These are phyloP conservation scores for Andrena bicolor DNA, from an alignment of 2,888 invertebrate genomes.

Conservation along the genomic window DNA sequence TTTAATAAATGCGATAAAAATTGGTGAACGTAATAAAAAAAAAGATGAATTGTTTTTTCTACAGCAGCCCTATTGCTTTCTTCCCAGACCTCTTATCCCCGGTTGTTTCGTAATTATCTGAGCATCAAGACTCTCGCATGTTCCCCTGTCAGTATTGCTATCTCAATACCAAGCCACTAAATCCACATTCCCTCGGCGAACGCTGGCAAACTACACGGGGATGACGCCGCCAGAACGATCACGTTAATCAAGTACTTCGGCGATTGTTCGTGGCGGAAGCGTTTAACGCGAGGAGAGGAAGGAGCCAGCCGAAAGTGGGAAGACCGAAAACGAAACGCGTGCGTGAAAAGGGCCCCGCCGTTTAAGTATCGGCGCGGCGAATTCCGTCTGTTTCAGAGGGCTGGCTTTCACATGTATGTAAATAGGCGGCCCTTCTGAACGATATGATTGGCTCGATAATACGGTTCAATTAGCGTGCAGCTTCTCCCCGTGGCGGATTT, in stretches of 20 bases:
- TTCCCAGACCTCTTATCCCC: no score
- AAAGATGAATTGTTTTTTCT: no score
- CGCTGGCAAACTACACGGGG: no score
- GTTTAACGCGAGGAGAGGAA: neutral
- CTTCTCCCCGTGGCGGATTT: conserved; percentile 35
- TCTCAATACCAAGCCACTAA: no score
- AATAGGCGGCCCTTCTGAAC: conserved; percentile 28
- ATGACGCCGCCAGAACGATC: conserved; percentile 3
- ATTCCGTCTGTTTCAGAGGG: conserved; percentile 1
- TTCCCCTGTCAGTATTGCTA: no score
- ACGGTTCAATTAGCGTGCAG: conserved; percentile 49
- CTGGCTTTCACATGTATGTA: conserved; percentile 36
- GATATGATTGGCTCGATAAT: conserved; percentile 58
- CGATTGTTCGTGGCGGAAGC: neutral
- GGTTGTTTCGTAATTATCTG: no score
- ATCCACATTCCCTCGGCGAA: no score
- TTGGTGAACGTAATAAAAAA: no score
- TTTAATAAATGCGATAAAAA: no score
- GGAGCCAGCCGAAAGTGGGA: neutral
- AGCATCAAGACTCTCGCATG: no score
- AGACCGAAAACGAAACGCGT: neutral
- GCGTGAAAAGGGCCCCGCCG: neutral
- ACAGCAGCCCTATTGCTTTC: no score
- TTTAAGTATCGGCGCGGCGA: neutral
- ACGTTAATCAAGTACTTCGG: conserved; percentile 9